A percentile compares a stretch with the other conserved stretches of the same genome.
These are phyloP conservation scores for Pandemis heparana DNA, from an alignment of 2,888 invertebrate genomes.

Conservation along the genomic window DNA sequence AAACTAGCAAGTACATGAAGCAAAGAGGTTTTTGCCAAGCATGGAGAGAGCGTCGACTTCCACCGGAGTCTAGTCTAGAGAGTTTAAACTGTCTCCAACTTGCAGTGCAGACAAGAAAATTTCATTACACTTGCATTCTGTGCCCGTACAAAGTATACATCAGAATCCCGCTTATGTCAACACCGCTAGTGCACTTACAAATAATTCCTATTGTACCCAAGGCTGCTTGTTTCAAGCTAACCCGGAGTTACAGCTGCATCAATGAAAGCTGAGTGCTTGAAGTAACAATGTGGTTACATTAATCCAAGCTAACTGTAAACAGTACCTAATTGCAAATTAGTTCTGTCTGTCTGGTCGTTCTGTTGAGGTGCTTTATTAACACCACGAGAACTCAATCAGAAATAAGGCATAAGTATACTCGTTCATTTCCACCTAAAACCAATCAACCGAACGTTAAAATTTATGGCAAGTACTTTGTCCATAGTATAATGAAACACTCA, in stretches of 20 bases:
- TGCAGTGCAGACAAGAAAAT: constrained; percentile 59
- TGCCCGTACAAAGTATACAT: constrained; percentile 49
- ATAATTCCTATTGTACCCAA: constrained; percentile 12
- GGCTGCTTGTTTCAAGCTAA: constrained; percentile 3
- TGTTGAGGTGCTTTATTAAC: not conserved
- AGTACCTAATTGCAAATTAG: not conserved
- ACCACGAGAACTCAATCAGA: not conserved
- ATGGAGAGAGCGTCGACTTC: constrained; percentile 59
- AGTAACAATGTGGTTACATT: not conserved
- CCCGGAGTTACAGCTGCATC: not conserved
- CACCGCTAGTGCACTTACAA: constrained; percentile 28
- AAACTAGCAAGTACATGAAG: constrained; percentile 34
- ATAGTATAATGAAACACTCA: not conserved
- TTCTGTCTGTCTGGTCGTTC: not conserved
- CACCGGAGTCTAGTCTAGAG: constrained; percentile 58
- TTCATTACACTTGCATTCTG: constrained; percentile 62
- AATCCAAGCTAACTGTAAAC: not conserved
- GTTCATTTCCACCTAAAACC: too few species aligned
- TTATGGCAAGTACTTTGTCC: not conserved
- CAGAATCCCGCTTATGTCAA: constrained; percentile 35
- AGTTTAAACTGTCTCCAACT: constrained; percentile 63
- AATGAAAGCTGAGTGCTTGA: constrained; percentile 1
- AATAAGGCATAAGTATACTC: too few species aligned
- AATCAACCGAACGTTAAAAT: too few species aligned
- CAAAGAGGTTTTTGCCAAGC: constrained; percentile 43